Evolutionary conservation across 1,140 invertebrate species (phyloP).

Genomic region (Reticulitermes speratus): DNA sequence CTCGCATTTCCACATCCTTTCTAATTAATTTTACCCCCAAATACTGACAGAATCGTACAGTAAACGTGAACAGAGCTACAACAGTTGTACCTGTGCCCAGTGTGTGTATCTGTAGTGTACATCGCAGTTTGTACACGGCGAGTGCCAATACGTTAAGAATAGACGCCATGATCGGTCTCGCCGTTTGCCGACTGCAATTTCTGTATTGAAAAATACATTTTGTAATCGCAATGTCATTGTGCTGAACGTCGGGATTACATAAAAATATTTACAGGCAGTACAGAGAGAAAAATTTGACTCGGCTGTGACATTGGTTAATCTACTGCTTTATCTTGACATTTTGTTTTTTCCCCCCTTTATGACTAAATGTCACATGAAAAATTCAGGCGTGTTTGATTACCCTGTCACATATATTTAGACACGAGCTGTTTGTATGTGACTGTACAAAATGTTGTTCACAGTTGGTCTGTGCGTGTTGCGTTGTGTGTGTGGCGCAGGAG

Average conservation of each 20-base stretch:
- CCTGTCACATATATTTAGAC: background rate
- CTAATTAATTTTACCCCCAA: no score
- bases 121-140: no score
- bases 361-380: constrained; percentile 1
- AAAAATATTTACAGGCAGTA: background rate
- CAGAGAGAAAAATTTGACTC: background rate
- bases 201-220: background rate
- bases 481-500: no score
- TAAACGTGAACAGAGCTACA: no score
- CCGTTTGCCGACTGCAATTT: background rate
- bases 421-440: background rate
- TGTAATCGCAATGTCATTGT: background rate
- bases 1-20: no score
- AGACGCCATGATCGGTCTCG: background rate
- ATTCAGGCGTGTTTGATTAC: background rate
- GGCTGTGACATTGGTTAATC: background rate
- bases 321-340: constrained; percentile 1
- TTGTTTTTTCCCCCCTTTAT: background rate
- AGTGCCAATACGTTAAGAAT: no score
- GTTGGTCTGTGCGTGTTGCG: no score
- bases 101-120: no score
- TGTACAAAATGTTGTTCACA: background rate
- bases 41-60: no score
- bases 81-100: no score
- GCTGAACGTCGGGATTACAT: background rate